Conservation (phyloP, 2,888 invertebrate species). For the Baccha elongata region DNA sequence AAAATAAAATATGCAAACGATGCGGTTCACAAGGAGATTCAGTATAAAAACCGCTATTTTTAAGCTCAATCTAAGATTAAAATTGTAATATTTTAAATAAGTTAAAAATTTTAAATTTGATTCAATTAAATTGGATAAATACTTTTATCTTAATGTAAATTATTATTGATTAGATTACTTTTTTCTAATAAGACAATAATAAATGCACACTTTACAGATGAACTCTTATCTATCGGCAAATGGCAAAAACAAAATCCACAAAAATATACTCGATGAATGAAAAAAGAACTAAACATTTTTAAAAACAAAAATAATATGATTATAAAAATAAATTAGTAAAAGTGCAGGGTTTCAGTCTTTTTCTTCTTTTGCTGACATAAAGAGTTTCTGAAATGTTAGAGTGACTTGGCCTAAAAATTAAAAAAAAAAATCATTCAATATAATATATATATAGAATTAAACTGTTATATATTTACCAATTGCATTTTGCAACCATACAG, state of each 20-base stretch:
- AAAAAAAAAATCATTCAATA: constrained; percentile 38
- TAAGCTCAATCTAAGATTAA: not conserved
- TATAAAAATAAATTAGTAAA: constrained; percentile 12
- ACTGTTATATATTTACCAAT: constrained; percentile 84
- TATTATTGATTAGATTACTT: no score
- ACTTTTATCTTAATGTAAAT: not conserved
- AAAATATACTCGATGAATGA: constrained; percentile 20
- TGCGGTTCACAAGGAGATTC: constrained; percentile 7
- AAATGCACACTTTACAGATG: constrained; percentile 27
- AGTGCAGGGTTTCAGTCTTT: constrained; percentile 78
- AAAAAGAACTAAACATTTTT: constrained; percentile 5
- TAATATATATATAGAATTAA: no score
- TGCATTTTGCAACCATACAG: constrained; percentile 84
- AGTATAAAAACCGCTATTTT: constrained; percentile 15
- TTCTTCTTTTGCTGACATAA: constrained; percentile 91
- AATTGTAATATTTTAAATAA: not conserved
- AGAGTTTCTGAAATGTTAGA: constrained; percentile 83
- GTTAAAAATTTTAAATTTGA: not conserved
- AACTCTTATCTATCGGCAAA: constrained; percentile 23
- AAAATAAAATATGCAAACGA: not conserved
- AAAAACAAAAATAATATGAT: constrained; percentile 31
- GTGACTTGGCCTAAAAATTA: constrained; percentile 77
- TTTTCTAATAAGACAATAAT: no score
- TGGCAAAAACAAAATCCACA: constrained; percentile 3
- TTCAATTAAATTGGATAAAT: constrained; percentile 1